Conservation (phyloP, 2,797 vertebrate genomes). For the Galago senegalensis region DNA sequence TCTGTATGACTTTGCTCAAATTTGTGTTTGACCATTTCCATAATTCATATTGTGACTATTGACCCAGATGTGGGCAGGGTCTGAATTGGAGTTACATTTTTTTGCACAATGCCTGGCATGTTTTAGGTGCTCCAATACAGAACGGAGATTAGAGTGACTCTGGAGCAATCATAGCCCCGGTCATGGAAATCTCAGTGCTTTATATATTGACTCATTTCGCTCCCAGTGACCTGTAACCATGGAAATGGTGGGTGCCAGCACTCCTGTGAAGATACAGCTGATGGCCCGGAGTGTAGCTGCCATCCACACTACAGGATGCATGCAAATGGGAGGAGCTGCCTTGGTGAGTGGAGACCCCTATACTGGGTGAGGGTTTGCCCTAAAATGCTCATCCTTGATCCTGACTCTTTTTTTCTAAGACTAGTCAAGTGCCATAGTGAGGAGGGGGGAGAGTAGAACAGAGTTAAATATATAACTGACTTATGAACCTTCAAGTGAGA, state of each 20-base stretch:
- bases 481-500: no score
- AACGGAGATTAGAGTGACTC: constrained; percentile 5
- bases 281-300: constrained; percentile 95
- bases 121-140: neutral
- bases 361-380: neutral
- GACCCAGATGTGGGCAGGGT: neutral
- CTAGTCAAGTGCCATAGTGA: no score
- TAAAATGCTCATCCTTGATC: neutral
- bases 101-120: neutral
- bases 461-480: no score
- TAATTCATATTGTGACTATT: neutral
- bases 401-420: neutral
- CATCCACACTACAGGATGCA: constrained; percentile 95
- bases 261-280: constrained; percentile 95
- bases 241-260: constrained; percentile 99
- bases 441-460: no score
- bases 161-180: neutral
- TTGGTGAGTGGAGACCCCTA: constrained; percentile 91
- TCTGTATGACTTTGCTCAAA: neutral
- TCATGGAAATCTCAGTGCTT: constrained; percentile 33
- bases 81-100: neutral
- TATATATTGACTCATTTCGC: constrained; percentile 73
- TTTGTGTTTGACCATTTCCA: neutral
- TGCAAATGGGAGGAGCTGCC: constrained; percentile 94
- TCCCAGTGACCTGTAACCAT: constrained; percentile 97